Evolutionary conservation across 2,113 vertebrate genomes (phyloP).

Genomic region (Gavia stellata): DNA sequence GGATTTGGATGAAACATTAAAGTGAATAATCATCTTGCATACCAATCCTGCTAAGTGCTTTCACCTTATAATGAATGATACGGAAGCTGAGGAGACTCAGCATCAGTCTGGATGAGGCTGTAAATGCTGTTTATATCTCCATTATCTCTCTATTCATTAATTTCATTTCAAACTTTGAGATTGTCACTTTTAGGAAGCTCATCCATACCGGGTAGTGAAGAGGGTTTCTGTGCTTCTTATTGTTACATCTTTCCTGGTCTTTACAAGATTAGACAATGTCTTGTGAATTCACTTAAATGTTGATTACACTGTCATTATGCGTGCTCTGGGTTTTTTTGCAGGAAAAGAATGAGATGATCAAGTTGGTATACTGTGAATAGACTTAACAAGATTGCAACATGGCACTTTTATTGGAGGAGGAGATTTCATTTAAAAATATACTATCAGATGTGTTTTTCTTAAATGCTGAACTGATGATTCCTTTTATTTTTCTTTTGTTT

Average conservation of each 20-base stretch:
- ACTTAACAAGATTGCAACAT: slow-evolving; percentile 51
- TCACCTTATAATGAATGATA: background rate
- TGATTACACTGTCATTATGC: slow-evolving; percentile 46
- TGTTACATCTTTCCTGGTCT: slow-evolving; percentile 15
- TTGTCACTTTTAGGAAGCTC: background rate
- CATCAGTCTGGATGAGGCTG: background rate
- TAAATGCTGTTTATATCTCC: background rate
- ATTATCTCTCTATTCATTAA: slow-evolving; percentile 1
- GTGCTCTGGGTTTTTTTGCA: slow-evolving; percentile 24
- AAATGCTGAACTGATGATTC: slow-evolving; percentile 63
- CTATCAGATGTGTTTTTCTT: slow-evolving; percentile 51
- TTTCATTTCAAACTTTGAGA: background rate
- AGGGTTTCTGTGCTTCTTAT: background rate
- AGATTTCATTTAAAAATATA: slow-evolving; percentile 54
- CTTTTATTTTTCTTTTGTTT: slow-evolving; percentile 65
- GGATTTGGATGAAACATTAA: background rate
- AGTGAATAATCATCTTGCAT: background rate
- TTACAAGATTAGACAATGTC: slow-evolving; percentile 20
- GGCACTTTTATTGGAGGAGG: slow-evolving; percentile 53
- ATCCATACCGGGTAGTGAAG: background rate
- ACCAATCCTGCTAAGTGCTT: background rate
- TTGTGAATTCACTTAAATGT: slow-evolving; percentile 41
- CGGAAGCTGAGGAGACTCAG: background rate
- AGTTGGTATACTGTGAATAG: slow-evolving; percentile 58
- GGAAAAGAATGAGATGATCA: slow-evolving; percentile 68